Base-by-base conservation (phyloP, 2,888 invertebrate species). In the Phyllotreta cruciferae region DNA sequence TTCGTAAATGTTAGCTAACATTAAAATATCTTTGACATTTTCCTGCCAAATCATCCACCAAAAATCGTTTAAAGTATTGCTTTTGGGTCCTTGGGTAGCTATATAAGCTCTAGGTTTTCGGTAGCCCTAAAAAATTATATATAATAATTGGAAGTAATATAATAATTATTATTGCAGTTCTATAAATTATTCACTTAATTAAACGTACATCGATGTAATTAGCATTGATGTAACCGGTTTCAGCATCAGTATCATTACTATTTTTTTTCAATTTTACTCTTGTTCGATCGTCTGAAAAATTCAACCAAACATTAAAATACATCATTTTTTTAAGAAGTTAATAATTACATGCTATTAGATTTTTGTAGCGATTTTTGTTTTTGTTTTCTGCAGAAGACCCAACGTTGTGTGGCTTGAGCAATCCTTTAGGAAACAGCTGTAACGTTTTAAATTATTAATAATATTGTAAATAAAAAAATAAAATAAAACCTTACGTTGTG, bases 211-310 rank as follows among this genome's bases (percentile, higher is more conserved):
- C 79, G 52, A 84, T 81, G 66, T 81, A 84, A 75, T 81, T 84
- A 0, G 85, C 85, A 73, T 85, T 85, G 9, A 85, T 85, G 67
- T 84, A 84, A 72, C 83, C 83, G 0, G 83, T 83, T 66, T 74
- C 74, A 13, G 75, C 77, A 71, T 35, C 10, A 3, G 11, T n/a
- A 1, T 38, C 52, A n/a, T 37, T 52, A 6, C 11, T 6, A 13
- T 37, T 6, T 6, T 8, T 6, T 61, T 77, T 73, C 65, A 82
- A 69, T 66, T 77, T 73, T 3, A 85, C 85, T 67, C 85, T 76
- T 2, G 82, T 81, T 60, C 83, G 82, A 66, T 85, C 84, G 75
- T 84, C 83, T 83, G 66, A n/a, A n/a, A n/a, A n/a, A n/a, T n/a
- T n/a, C n/a, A n/a, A n/a, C n/a, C 37, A 77, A 74, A 39, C 60